Percentiles rank a stretch among this genome's conserved stretches.
Evolutionary conservation across 1,140 invertebrate species (phyloP).

Genomic region (Zaprionus taronus): DNA sequence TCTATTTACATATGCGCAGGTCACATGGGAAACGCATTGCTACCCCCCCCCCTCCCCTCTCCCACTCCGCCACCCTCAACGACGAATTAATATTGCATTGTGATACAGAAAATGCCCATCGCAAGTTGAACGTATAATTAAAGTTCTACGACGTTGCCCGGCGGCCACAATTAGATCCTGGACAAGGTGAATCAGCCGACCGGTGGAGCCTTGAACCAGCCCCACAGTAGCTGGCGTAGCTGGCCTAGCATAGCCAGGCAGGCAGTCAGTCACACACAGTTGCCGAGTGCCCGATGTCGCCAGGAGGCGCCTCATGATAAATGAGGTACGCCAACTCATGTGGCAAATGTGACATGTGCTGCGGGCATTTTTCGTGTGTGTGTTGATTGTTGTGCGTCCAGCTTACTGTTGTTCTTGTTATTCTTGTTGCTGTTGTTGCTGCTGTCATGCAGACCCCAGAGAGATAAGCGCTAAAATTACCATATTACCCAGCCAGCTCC

Average conservation of each 20-base stretch:
- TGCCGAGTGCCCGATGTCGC: slow-evolving; percentile 11
- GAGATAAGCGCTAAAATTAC: slow-evolving; percentile 76
- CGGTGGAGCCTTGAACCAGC: slow-evolving; percentile 64
- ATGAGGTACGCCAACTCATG: slow-evolving; percentile 73
- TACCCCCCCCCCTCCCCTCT: background rate
- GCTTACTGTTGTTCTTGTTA: slow-evolving; percentile 24
- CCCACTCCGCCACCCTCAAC: background rate
- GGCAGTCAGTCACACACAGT: slow-evolving; percentile 6
- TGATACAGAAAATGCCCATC: slow-evolving; percentile 49
- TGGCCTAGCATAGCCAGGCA: slow-evolving; percentile 1
- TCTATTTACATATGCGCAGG: slow-evolving; percentile 42
- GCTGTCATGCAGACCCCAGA: slow-evolving; percentile 36
- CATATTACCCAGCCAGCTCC: slow-evolving; percentile 46
- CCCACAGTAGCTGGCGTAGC: slow-evolving; percentile 3
- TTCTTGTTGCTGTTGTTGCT: background rate
- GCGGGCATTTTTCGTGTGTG: slow-evolving; percentile 64
- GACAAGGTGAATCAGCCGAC: slow-evolving; percentile 39
- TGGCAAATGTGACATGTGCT: slow-evolving; percentile 79
- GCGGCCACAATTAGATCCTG: slow-evolving; percentile 58
- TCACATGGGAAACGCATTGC: slow-evolving; percentile 52
- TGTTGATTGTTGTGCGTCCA: slow-evolving; percentile 50
- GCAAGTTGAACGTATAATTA: slow-evolving; percentile 57
- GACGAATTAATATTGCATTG: slow-evolving; percentile 76
- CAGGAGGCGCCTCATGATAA: slow-evolving; percentile 61
- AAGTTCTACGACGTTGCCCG: slow-evolving; percentile 50